Conservation (phyloP, 2,113 vertebrate species). For the Mus pahari region DNA sequence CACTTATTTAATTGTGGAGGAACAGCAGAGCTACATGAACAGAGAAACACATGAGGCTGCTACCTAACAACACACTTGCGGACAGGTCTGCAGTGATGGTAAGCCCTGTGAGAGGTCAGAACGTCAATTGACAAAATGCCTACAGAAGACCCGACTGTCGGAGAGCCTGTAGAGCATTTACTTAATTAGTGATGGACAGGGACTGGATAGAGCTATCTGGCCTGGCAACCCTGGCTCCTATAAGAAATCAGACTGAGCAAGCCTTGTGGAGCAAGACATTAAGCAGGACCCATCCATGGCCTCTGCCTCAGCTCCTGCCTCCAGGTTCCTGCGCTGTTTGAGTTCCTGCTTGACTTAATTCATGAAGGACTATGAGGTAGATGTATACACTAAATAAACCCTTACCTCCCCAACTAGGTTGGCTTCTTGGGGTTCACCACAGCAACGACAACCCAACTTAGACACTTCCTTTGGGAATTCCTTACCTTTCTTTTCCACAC, state of each 20-base stretch:
- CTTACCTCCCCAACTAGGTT: neutral
- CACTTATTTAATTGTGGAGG: neutral
- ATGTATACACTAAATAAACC: neutral
- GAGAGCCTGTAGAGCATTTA: neutral
- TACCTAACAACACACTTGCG: neutral
- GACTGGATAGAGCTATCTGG: neutral
- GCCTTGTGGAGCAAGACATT: neutral
- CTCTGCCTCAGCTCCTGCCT: neutral
- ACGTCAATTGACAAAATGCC: neutral
- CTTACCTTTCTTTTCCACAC: neutral
- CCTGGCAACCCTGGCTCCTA: neutral
- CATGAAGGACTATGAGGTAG: neutral
- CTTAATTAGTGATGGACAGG: neutral
- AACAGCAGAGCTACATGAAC: neutral
- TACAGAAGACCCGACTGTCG: neutral
- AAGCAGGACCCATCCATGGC: neutral
- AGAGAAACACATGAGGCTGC: neutral
- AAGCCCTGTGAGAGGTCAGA: neutral
- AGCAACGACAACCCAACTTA: too few relatives aligned
- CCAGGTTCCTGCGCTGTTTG: neutral
- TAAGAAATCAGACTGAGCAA: neutral
- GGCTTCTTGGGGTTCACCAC: neutral
- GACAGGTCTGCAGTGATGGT: neutral
- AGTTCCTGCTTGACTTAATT: neutral
- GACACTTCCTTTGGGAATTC: neutral